phyloP scores from a whole-genome alignment of 2,888 invertebrate species.

The Acronicta psi region DNA sequence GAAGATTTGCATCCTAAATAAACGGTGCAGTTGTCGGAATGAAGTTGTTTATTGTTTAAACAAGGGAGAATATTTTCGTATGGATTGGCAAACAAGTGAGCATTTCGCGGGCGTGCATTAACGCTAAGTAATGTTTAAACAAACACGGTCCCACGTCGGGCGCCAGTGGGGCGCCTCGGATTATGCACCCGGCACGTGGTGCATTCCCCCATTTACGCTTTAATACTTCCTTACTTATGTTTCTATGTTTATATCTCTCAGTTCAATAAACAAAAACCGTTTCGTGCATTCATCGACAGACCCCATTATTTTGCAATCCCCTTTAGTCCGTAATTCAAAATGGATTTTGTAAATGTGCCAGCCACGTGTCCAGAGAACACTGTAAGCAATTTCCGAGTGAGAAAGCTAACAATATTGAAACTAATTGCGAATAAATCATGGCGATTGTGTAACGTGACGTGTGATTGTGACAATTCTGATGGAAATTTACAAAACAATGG shows the following conservation, averaged over 20 bases:
- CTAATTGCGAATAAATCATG: constrained; percentile 70
- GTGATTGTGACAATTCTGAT: constrained; percentile 33
- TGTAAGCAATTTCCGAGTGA: constrained; percentile 49
- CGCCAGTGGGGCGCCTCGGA: constrained; percentile 56
- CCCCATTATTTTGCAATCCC: constrained; percentile 30
- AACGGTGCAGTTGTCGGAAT: constrained; percentile 57
- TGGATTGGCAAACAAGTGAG: constrained; percentile 61
- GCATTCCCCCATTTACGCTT: constrained; percentile 59
- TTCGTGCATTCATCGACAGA: constrained; percentile 26
- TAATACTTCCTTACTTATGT: constrained; percentile 61
- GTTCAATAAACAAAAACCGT: constrained; percentile 62
- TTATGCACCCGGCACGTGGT: constrained; percentile 57
- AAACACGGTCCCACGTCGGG: constrained; percentile 62
- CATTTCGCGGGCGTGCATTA: constrained; percentile 64
- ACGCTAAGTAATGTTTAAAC: constrained; percentile 61
- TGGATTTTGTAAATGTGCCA: constrained; percentile 36
- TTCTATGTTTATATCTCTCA: constrained; percentile 73
- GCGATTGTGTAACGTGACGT: constrained; percentile 48
- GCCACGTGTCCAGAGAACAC: constrained; percentile 54
- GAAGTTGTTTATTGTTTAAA: constrained; percentile 57
- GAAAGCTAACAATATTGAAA: constrained; percentile 59
- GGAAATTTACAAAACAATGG: constrained; percentile 40
- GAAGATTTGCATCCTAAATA: constrained; percentile 63
- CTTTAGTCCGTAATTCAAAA: constrained; percentile 10
- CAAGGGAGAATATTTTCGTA: constrained; percentile 56